A percentile compares a stretch with the other conserved stretches of the same genome.
Conservation (phyloP, 2,797 vertebrate species). For the Enteromius anoplus region DNA sequence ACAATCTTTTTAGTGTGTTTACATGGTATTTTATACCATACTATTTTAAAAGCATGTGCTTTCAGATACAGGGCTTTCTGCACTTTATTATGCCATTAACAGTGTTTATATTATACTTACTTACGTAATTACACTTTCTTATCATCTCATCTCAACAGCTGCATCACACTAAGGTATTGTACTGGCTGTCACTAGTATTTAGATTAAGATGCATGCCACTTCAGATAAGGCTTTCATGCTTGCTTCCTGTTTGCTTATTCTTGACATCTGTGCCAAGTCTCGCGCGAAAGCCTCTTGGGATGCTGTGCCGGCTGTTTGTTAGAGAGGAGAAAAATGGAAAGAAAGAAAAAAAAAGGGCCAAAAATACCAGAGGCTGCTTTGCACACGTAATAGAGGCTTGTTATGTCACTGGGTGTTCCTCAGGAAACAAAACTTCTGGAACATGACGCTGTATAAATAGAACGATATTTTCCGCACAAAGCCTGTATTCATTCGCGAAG, state of each 20-base stretch:
- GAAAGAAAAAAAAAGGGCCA: slow-evolving; percentile 18
- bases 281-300: slow-evolving; percentile 31
- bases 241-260: slow-evolving; percentile 74
- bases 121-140: slow-evolving; percentile 39
- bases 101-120: slow-evolving; percentile 14
- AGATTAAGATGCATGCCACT: slow-evolving; percentile 52
- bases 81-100: background rate
- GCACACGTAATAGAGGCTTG: slow-evolving; percentile 55
- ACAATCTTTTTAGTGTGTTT: background rate
- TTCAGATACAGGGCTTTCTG: background rate
- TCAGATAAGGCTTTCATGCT: slow-evolving; percentile 67
- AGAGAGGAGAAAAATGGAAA: slow-evolving; percentile 11
- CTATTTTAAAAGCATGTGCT: background rate
- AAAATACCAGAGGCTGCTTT: slow-evolving; percentile 24
- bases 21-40: background rate
- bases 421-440: slow-evolving; percentile 70
- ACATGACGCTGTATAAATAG: slow-evolving; percentile 82
- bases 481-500: slow-evolving; percentile 75
- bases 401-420: slow-evolving; percentile 69
- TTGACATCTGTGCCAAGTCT: slow-evolving; percentile 62
- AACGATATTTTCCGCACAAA: slow-evolving; percentile 77
- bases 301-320: background rate
- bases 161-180: slow-evolving; percentile 37
- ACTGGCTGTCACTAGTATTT: slow-evolving; percentile 46
- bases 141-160: slow-evolving; percentile 23